Base-by-base conservation (phyloP, 2,888 invertebrate genomes). In the Hydrotaea diabolus region DNA sequence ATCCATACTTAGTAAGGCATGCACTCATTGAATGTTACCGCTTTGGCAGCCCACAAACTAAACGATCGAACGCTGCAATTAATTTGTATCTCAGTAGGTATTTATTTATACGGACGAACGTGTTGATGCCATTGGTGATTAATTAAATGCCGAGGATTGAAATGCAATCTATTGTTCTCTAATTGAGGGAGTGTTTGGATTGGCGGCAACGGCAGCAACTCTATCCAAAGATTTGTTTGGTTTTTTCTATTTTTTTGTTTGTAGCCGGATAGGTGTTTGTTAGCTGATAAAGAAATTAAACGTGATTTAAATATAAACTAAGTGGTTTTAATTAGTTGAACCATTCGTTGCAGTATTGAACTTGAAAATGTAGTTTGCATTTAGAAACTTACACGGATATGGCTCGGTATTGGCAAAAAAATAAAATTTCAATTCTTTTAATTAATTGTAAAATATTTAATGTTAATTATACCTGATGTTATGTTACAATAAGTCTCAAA, bases 231-330 rank as follows among this genome's bases (percentile, higher is more conserved):
- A 21, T 15, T 19, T 39, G 43, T 75, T 31, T 62, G 15, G n/a
- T n/a, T n/a, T n/a, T n/a, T n/a, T n/a, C n/a, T n/a, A 7, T 59
- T 75, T 59, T 57, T 43, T 21, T 49, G 49, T 49, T 8, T 49
- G 0, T 1, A 15, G 11, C 53, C 53, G 11, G 21, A 57, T 78
- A 71, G 81, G 75, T 72, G 73, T 59, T 23, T 49, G 69, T 46
- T 36, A 19, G 62, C 21, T 69, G 49, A 76, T 75, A 84, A 71
- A 73, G 31, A 53, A 75, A 23, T 66, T 57, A 76, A 81, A 84
- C 84, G 84, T 84, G 84, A 84, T 78, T 76, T 21, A 39, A 81
- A 81, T 81, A 78, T 64, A 72, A 64, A 75, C 62, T 43, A 79
- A 39, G 31, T 26, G 13, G 1, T 71, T 46, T 77, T 21, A 69